phyloP scores from a whole-genome alignment of 2,113 vertebrate genomes.

The Pseudonaja textilis region DNA sequence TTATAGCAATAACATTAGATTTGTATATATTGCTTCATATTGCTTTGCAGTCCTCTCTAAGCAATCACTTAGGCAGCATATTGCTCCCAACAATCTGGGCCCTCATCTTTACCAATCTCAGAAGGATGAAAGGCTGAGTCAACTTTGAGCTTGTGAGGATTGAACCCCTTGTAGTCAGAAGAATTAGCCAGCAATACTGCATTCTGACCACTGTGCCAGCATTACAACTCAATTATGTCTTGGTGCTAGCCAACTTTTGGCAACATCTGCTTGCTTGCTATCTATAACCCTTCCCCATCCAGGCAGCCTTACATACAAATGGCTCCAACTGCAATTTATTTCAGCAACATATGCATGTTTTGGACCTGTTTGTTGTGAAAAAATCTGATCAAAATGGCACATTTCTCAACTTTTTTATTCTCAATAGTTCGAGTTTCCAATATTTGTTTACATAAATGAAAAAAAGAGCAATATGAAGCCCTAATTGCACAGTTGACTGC shows the following conservation, averaged over 20 bases:
- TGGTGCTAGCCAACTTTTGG: slow-evolving; percentile 17
- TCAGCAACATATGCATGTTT: slow-evolving; percentile 1
- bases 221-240: background rate
- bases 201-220: background rate
- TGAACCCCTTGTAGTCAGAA: background rate
- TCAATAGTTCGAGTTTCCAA: slow-evolving; percentile 8
- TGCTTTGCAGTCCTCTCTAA: background rate
- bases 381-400: slow-evolving; percentile 19
- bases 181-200: background rate
- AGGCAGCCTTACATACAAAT: slow-evolving; percentile 26
- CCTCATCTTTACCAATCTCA: background rate
- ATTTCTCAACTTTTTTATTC: slow-evolving; percentile 3
- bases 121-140: background rate
- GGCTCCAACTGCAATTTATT: background rate
- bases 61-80: background rate
- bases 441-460: slow-evolving; percentile 8
- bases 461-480: background rate
- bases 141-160: background rate
- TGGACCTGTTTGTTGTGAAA: slow-evolving; percentile 9
- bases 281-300: slow-evolving; percentile 16
- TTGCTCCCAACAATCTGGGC: too few relatives aligned
- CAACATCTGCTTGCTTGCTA: slow-evolving; percentile 25
- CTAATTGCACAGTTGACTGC: slow-evolving; percentile 7
- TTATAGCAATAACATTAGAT: background rate
- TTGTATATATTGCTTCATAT: background rate